These are phyloP conservation scores for Ondatra zibethicus DNA, from an alignment of 2,113 vertebrate genomes.

Conservation along the genomic window DNA sequence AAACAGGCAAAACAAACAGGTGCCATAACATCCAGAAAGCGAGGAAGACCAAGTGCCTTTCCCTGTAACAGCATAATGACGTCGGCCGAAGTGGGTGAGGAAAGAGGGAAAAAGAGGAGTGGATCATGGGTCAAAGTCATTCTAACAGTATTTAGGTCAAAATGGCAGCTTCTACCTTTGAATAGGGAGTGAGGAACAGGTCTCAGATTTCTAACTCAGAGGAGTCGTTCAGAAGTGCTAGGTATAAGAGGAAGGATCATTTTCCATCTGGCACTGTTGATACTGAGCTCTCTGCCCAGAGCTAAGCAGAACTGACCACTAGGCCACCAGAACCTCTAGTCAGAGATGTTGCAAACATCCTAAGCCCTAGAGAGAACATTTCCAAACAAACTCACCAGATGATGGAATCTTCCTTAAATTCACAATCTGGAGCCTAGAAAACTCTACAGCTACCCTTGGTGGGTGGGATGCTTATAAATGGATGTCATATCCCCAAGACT, in stretches of 20 bases:
- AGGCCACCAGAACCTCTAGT: background rate
- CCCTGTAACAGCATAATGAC: background rate
- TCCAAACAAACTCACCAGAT: constrained; percentile 50
- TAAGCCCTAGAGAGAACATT: constrained; percentile 15
- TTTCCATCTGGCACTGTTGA: background rate
- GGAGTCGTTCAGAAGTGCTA: background rate
- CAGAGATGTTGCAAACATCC: background rate
- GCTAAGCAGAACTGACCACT: background rate
- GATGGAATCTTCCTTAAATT: background rate
- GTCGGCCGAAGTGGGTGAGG: no score
- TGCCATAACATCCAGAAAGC: background rate
- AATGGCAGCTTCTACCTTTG: background rate
- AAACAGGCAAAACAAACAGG: background rate
- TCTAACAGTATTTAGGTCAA: background rate
- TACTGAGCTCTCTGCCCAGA: background rate
- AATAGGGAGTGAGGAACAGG: background rate
- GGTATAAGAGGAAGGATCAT: background rate
- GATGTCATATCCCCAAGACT: background rate
- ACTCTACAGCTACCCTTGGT: constrained; percentile 26
- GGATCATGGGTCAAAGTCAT: background rate
- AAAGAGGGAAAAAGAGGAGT: background rate
- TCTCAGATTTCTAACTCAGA: background rate
- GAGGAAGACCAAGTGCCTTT: background rate
- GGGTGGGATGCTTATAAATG: constrained; percentile 20
- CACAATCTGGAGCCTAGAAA: constrained; percentile 46